These are phyloP conservation scores for Rhopalosiphum maidis DNA, from an alignment of 1,140 invertebrate species.

Conservation along the genomic window DNA sequence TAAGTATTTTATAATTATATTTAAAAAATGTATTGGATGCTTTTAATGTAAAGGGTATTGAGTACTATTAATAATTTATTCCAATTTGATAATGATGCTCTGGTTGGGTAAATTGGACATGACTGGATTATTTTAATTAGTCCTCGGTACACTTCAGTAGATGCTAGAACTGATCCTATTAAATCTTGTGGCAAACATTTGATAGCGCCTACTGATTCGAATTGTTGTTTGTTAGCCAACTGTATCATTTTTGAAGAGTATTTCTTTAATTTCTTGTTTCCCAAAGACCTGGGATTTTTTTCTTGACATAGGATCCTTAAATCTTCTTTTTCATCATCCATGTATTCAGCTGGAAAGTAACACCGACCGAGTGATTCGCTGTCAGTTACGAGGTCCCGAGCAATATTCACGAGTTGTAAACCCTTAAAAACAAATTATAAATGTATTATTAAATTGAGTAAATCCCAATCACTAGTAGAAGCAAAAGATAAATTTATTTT, in stretches of 20 bases:
- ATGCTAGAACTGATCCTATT: constrained; percentile 22
- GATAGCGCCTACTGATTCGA: background rate
- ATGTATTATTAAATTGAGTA: background rate
- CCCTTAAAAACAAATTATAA: background rate
- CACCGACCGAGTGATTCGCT: constrained; percentile 35
- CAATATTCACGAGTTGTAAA: constrained; percentile 30
- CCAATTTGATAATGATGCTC: constrained; percentile 18
- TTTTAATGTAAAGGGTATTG: constrained; percentile 25
- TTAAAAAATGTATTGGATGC: constrained; percentile 35
- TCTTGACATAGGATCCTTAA: constrained; percentile 20
- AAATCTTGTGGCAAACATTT: constrained; percentile 19
- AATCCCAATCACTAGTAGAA: background rate
- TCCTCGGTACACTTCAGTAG: background rate
- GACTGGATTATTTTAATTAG: background rate
- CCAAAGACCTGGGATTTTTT: constrained; percentile 38
- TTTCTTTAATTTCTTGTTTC: constrained; percentile 41
- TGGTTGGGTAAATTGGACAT: background rate
- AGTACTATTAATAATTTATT: constrained; percentile 14
- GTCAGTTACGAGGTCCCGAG: constrained; percentile 2
- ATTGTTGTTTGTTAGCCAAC: background rate
- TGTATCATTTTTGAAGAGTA: constrained; percentile 28
- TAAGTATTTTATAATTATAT: background rate
- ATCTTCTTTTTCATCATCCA: constrained; percentile 47
- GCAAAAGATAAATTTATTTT: background rate
- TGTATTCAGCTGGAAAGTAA: constrained; percentile 38